Evolutionary conservation across 2,888 invertebrate genomes (phyloP), one percentile per base, ranked within the genome.

Genomic region (Drosophila limbata): DNA sequence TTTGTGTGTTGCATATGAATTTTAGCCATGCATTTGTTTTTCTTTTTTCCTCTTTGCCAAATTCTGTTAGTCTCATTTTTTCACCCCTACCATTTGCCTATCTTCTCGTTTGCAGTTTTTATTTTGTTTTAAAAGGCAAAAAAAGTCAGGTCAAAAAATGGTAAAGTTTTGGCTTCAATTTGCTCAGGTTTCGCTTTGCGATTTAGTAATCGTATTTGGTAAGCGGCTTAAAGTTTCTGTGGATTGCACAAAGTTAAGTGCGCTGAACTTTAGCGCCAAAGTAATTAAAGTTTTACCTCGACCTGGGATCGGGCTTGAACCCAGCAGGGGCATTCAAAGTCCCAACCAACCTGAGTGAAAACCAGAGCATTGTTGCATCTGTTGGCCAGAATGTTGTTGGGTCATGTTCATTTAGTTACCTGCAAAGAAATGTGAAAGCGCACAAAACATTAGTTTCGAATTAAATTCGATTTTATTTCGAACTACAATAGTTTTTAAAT

Each of bases 281-380:
- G 82, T 83, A 83, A 83, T 83, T 84, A 84, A 83, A 83, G 74
- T 84, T 82, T 83, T 62, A 55, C 59, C 64, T 37, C 17, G 9
- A 37, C 15, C 21, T 25, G 39, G 55, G 25, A 21, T 17, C 4
- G 13, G 15, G 3, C 25, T 15, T 8, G 31, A 9, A 25, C 31
- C 19, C 42, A 52, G 50, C 44, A 47, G 37, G 21, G 11, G 21
- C 31, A 48, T 42, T 63, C 44, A 47, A 52, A 70, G 68, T 73
- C 68, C 80, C 62, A 74, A 47, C 56, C 45, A 76, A 59, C 55
- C 61, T 65, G 50, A 50, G 61, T 61, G 44, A 57, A 42, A 52
- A 56, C 66, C 65, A 59, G 35, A 47, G 25, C 62, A 61, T 44
- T 35, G 13, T 25, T 35, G 19, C 25, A 56, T 35, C 52, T 37